Evolutionary conservation across 2,113 vertebrate species (phyloP), one percentile per base, ranked within the genome.

Genomic region (Tiliqua scincoides): DNA sequence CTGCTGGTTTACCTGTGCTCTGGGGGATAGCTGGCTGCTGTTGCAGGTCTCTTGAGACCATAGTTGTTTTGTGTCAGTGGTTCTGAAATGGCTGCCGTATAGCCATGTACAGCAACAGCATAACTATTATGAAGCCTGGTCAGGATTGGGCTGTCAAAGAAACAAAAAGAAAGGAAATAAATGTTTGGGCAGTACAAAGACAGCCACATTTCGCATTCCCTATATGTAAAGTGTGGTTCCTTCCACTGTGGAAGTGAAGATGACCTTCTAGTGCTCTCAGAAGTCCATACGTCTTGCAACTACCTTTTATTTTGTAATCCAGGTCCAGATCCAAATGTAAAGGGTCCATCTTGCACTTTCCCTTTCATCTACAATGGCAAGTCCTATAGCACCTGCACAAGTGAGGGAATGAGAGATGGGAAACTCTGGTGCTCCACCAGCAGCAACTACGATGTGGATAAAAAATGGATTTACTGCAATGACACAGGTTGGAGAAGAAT

Each of bases 361-460:
- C 97, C 97, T 21, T 98, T 98, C 92, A 91, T 87, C 70, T 98
- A 97, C 89, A 83, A 89, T 68, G 96, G 91, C 11, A 92, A 93
- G 27, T 10, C 81, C 37, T 97, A 95, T 4, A 80, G 91, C 7
- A 95, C 89, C 17, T 98, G 97, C 91, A 97, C 96, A 7, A 95
- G 91, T 9, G 97, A 97, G 3, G 97, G 97, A 0, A 96, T 97
- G 30, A 62, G 65, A 11, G 93, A 97, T 52, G 93, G 96, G 62
- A 97, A 91, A 84, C 76, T 96, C 82, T 98, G 97, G 97, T 98
- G 98, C 23, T 86, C 87, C 1, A 98, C 97, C 43, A 97, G 97
- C 5, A 91, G 87, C 76, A 94, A 48, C 94, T 97, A 93, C 79
- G 96, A 98, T 67, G 35, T 84, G 0, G 97, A 98, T 93, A 84